These are phyloP conservation scores for Propithecus coquereli DNA, from an alignment of 2,113 vertebrate species.

Conservation along the genomic window DNA sequence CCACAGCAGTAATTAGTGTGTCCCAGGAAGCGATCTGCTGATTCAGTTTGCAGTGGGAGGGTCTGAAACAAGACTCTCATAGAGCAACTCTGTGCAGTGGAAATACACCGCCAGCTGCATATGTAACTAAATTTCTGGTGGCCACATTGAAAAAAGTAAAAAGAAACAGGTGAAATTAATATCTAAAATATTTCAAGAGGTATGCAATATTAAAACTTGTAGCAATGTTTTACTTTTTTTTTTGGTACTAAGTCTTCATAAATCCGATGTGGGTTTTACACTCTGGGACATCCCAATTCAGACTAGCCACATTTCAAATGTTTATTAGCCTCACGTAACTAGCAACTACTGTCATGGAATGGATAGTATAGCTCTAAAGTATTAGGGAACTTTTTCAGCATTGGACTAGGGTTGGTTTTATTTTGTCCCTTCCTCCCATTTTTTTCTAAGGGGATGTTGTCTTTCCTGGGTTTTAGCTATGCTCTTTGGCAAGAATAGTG, in stretches of 20 bases:
- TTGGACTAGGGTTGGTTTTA: not conserved
- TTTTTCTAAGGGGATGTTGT: not conserved
- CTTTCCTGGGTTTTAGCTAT: not conserved
- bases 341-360: not conserved
- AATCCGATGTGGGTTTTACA: not conserved
- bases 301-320: not conserved
- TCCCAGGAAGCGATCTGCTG: not conserved
- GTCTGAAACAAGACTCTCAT: not conserved
- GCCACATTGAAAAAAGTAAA: not conserved
- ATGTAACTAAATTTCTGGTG: not conserved
- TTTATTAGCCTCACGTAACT: fast-evolving
- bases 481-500: not conserved
- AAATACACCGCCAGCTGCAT: fast-evolving
- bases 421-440: fast-evolving
- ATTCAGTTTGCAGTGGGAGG: not conserved
- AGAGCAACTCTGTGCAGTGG: fast-evolving
- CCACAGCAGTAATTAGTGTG: fast-evolving
- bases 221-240: not conserved
- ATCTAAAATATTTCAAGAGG: not conserved
- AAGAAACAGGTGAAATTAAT: not conserved
- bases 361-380: not conserved
- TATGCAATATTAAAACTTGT: not conserved
- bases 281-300: not conserved
- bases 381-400: not conserved
- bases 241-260: not conserved